Conservation (phyloP, 1,140 invertebrate species). For the Microplitis demolitor region DNA sequence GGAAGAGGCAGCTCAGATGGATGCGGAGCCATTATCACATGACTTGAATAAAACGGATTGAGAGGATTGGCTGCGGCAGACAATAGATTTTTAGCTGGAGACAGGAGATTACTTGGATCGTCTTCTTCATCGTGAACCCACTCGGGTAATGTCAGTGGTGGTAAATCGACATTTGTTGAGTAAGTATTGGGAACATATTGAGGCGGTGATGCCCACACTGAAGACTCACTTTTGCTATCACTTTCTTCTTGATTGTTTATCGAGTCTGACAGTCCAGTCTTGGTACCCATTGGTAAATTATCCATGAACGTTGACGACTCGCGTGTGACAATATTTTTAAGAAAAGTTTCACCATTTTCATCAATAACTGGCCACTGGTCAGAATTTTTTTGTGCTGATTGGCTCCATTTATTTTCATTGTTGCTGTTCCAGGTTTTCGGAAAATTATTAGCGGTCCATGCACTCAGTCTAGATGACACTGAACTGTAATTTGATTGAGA, state of each 20-base stretch:
- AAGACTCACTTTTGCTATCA: constrained; percentile 47
- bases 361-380: constrained; percentile 40
- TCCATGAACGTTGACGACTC: constrained; percentile 36
- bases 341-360: constrained; percentile 36
- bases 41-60: constrained; percentile 48
- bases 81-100: constrained; percentile 53
- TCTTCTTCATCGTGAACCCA: constrained; percentile 44
- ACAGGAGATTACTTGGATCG: constrained; percentile 47
- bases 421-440: constrained; percentile 41
- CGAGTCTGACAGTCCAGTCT: no score
- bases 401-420: constrained; percentile 25
- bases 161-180: constrained; percentile 50
- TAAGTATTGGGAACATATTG: constrained; percentile 45
- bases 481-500: constrained; percentile 33
- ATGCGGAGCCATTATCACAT: constrained; percentile 53
- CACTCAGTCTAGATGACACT: constrained; percentile 27
- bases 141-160: constrained; percentile 46
- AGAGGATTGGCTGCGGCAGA: constrained; percentile 56
- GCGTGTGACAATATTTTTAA: constrained; percentile 47
- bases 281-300: background rate
- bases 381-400: constrained; percentile 30
- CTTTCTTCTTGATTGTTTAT: background rate
- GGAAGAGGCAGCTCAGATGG: constrained; percentile 57
- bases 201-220: constrained; percentile 52
- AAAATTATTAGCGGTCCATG: constrained; percentile 36